A percentile compares a stretch with the other conserved stretches of the same genome.
These are phyloP conservation scores for Chrysogorgia sp. DNA, from an alignment of 92 coral and sea anemone species.

Conservation along the genomic window DNA sequence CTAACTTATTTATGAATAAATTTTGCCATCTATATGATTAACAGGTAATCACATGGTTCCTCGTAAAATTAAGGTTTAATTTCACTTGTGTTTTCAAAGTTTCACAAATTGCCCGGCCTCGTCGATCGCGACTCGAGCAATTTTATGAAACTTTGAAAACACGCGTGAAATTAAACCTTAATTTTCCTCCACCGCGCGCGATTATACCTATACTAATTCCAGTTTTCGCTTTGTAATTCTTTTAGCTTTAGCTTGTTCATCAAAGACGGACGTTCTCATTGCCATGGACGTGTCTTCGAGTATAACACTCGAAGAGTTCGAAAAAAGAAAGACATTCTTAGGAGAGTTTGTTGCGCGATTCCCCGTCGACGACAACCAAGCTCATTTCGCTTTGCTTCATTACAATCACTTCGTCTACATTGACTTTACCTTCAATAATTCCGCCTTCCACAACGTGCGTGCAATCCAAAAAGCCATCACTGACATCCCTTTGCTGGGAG, in stretches of 20 bases:
- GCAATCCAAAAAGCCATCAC: conserved; percentile 9
- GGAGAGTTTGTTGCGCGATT: conserved; percentile 25
- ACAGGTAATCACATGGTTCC: no score
- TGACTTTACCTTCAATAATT: conserved; percentile 7
- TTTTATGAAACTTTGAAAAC: no score
- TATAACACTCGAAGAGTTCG: conserved; percentile 26
- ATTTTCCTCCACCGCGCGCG: no score
- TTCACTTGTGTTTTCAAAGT: no score
- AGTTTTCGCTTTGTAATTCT: not conserved
- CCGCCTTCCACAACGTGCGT: not conserved
- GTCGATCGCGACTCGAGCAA: no score
- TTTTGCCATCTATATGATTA: no score
- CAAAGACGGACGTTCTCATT: conserved; percentile 49
- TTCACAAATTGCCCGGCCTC: no score
- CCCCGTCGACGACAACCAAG: conserved; percentile 7
- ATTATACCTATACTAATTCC: not conserved
- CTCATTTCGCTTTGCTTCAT: conserved; percentile 13
- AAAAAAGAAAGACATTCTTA: conserved; percentile 3
- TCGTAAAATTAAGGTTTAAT: no score
- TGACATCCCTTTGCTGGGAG: conserved; percentile 9
- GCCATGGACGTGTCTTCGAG: conserved; percentile 66
- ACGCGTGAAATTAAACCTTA: no score
- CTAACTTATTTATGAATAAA: no score
- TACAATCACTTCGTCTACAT: conserved; percentile 24
- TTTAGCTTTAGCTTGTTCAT: conserved; percentile 42